Percentiles rank a stretch among this genome's conserved stretches.
These are phyloP conservation scores for Acropternis orthonyx DNA, from an alignment of 2,797 vertebrate genomes.

Conservation along the genomic window DNA sequence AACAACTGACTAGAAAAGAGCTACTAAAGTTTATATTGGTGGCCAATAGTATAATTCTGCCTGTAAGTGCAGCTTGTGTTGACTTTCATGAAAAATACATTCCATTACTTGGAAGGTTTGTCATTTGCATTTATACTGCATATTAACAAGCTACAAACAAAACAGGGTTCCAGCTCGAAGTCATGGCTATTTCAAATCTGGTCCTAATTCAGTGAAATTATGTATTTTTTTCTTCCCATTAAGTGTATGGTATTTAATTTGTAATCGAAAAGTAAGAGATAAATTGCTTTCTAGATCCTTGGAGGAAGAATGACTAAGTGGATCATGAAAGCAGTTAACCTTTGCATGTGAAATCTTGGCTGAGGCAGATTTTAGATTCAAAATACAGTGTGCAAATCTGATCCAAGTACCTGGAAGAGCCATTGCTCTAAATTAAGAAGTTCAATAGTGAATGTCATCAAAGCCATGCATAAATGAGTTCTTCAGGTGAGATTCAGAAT, in stretches of 20 bases:
- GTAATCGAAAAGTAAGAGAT: neutral
- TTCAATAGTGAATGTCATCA: neutral
- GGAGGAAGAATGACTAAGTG: neutral
- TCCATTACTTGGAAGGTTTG: neutral
- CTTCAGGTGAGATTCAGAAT: neutral
- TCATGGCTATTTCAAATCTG: neutral
- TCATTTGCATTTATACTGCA: neutral
- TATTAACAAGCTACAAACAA: neutral
- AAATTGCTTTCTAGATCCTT: neutral
- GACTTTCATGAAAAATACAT: neutral
- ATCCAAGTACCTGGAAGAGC: neutral
- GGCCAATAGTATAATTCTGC: neutral
- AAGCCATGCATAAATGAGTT: neutral
- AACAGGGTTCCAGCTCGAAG: neutral
- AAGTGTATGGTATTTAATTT: neutral
- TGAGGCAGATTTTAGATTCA: neutral
- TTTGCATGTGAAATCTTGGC: neutral
- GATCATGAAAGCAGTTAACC: neutral
- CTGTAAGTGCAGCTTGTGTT: neutral
- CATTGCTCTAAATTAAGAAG: neutral
- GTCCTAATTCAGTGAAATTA: neutral
- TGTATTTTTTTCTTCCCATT: neutral
- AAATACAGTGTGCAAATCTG: neutral
- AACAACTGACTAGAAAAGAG: neutral
- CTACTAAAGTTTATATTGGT: neutral